Percentiles rank a stretch among this genome's conserved stretches.
These are phyloP conservation scores for Prionailurus viverrinus DNA, from an alignment of 2,113 vertebrate genomes.

Conservation along the genomic window DNA sequence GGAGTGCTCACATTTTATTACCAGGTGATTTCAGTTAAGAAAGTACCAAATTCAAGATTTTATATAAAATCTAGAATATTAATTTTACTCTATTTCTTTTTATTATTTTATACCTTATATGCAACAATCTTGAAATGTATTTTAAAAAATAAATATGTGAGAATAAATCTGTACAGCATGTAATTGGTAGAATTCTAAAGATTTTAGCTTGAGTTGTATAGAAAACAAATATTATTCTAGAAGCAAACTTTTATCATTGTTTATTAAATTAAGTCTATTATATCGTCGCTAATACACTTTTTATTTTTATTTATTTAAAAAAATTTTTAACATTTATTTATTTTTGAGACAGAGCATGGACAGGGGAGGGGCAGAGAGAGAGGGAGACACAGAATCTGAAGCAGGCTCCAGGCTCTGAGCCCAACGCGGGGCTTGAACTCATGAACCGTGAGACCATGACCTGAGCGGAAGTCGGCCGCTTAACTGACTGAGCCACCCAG, in stretches of 20 bases:
- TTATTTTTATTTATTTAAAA: no score
- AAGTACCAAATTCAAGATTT: background rate
- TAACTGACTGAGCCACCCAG: no score
- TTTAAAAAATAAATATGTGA: background rate
- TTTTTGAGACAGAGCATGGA: no score
- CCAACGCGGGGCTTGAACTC: no score
- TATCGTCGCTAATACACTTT: background rate
- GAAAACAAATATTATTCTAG: constrained; percentile 19
- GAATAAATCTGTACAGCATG: background rate
- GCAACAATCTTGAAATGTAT: background rate
- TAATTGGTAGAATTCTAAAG: background rate
- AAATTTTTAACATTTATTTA: background rate
- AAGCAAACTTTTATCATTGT: background rate
- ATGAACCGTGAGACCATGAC: no score
- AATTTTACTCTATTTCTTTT: background rate
- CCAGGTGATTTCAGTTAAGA: constrained; percentile 36
- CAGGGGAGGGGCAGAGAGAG: no score
- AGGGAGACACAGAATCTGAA: no score
- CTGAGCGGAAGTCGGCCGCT: no score
- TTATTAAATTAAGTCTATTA: constrained; percentile 16
- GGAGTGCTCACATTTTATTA: constrained; percentile 67
- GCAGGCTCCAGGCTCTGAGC: no score
- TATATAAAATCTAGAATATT: background rate
- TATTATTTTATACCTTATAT: background rate
- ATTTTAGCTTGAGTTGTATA: constrained; percentile 14